Percentiles rank a stretch among this genome's conserved stretches.
These are phyloP conservation scores for Lipophrys pholis DNA, from an alignment of 2,113 vertebrate genomes.

Conservation along the genomic window DNA sequence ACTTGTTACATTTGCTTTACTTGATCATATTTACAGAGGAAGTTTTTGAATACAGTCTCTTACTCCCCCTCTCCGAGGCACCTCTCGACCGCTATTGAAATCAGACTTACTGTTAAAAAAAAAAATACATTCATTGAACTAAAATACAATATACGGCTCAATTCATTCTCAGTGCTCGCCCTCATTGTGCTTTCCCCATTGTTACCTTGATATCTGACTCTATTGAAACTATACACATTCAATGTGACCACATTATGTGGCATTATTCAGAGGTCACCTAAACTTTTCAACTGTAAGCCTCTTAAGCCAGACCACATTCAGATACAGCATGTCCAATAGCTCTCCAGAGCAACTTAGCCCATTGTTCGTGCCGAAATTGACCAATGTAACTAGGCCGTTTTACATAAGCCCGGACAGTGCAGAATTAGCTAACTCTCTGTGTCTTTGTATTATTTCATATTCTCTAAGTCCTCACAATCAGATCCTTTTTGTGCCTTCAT, in stretches of 20 bases:
- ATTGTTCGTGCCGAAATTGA: constrained; percentile 81
- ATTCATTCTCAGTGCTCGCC: constrained; percentile 42
- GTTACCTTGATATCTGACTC: constrained; percentile 70
- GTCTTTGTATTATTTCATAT: constrained; percentile 77
- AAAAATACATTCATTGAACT: constrained; percentile 16
- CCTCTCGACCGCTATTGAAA: constrained; percentile 13
- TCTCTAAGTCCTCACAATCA: constrained; percentile 76
- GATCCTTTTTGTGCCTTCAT: constrained; percentile 68
- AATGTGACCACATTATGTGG: constrained; percentile 72
- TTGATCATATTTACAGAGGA: background rate
- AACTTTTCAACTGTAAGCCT: constrained; percentile 83
- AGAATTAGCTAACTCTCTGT: constrained; percentile 75
- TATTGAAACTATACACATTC: constrained; percentile 65
- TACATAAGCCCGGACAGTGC: constrained; percentile 75
- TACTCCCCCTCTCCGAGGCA: background rate
- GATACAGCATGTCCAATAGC: constrained; percentile 81
- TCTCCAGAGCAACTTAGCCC: constrained; percentile 78
- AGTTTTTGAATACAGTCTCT: background rate
- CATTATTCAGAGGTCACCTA: constrained; percentile 82
- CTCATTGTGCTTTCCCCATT: constrained; percentile 52
- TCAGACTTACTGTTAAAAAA: constrained; percentile 4
- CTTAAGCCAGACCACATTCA: constrained; percentile 81
- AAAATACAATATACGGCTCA: constrained; percentile 19
- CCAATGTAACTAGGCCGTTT: constrained; percentile 81
- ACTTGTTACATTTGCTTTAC: background rate